Evolutionary conservation across 2,888 invertebrate genomes (phyloP).

Genomic region (Amblyjoppa fuscipennis): DNA sequence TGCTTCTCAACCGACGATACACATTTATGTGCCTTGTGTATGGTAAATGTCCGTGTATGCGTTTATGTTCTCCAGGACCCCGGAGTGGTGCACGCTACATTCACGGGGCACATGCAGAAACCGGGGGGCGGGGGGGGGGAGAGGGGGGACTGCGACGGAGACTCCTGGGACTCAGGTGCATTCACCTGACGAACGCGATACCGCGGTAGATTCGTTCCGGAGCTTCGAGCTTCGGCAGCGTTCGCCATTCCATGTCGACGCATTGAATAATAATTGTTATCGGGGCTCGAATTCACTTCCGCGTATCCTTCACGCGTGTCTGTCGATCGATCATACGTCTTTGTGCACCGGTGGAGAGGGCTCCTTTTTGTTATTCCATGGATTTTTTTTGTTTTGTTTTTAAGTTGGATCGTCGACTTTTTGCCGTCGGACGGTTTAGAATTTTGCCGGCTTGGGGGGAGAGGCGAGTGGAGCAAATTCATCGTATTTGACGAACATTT

Average conservation of each 20-base stretch:
- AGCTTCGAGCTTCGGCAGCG: constrained; percentile 47
- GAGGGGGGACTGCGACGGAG: constrained; percentile 19
- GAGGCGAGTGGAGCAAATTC: background rate
- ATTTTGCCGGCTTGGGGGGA: background rate
- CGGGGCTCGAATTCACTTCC: constrained; percentile 13
- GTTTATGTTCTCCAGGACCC: constrained; percentile 18
- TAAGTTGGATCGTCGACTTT: background rate
- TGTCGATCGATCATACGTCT: background rate
- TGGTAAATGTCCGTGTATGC: background rate
- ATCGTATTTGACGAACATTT: background rate
- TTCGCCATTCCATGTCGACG: constrained; percentile 37
- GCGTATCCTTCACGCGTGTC: constrained; percentile 14
- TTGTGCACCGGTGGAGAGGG: background rate
- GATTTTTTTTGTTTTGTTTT: background rate
- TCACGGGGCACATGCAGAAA: constrained; percentile 38
- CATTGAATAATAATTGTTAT: constrained; percentile 41
- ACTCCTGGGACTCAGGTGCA: constrained; percentile 60
- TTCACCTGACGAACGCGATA: constrained; percentile 58
- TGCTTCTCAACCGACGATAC: background rate
- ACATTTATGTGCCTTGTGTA: background rate
- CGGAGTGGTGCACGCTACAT: constrained; percentile 36
- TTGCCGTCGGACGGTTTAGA: background rate
- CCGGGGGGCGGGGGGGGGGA: background rate
- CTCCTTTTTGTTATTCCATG: background rate
- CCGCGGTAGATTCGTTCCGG: constrained; percentile 48